Conservation (phyloP, 2,888 invertebrate genomes). For the Apodemia duryi region DNA sequence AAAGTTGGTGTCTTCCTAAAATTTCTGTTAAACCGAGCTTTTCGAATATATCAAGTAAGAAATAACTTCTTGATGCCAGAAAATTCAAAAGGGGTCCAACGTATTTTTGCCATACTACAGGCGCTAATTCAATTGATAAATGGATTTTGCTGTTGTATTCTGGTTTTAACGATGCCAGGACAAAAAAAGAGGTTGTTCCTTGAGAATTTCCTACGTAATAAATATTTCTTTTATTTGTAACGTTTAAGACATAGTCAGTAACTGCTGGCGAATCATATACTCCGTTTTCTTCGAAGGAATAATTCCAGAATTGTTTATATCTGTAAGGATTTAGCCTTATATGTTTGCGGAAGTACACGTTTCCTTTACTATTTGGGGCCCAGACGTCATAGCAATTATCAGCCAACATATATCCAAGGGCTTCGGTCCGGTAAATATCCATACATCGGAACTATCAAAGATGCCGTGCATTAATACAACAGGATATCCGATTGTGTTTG, state of each 20-base stretch:
- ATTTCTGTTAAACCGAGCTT: no score
- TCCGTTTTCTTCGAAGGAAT: conserved; percentile 84
- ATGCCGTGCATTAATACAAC: conserved; percentile 47
- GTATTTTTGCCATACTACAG: conserved; percentile 47
- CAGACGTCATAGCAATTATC: conserved; percentile 72
- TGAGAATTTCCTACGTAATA: conserved; percentile 84
- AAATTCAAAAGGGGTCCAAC: no score
- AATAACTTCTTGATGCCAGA: no score
- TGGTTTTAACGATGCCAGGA: conserved; percentile 67
- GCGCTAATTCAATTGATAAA: conserved; percentile 72
- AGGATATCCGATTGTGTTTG: conserved; percentile 28
- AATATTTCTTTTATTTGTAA: conserved; percentile 70
- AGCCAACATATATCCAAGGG: conserved; percentile 51
- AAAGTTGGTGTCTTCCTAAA: no score
- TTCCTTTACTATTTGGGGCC: conserved; percentile 74
- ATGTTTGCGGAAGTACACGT: conserved; percentile 78
- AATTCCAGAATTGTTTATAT: conserved; percentile 66
- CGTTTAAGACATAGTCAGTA: conserved; percentile 46
- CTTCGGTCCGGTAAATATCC: conserved; percentile 48
- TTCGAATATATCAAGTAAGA: no score
- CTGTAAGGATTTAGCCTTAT: conserved; percentile 44
- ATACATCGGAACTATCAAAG: conserved; percentile 43
- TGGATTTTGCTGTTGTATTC: conserved; percentile 78
- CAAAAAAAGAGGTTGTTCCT: conserved; percentile 80
- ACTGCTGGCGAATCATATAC: conserved; percentile 83